Conservation (phyloP, 2,797 vertebrate genomes). For the Thaleichthys pacificus region DNA sequence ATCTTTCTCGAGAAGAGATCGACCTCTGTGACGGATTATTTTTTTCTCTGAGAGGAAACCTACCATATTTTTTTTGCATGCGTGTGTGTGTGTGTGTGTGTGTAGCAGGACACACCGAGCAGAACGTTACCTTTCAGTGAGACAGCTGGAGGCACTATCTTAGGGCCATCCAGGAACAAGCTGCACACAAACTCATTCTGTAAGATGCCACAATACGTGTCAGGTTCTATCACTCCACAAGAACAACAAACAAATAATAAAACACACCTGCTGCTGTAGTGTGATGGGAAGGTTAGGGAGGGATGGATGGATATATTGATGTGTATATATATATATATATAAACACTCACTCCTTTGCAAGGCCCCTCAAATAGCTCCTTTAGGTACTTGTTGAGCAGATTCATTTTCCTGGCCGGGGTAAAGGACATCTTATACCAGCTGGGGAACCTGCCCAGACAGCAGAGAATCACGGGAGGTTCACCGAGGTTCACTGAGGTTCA, state of each 20-base stretch:
- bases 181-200: slow-evolving; percentile 83
- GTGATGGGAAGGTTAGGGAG: not conserved
- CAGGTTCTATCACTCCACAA: not conserved
- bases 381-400: slow-evolving; percentile 80
- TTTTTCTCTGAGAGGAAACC: too few species aligned
- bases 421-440: slow-evolving; percentile 76
- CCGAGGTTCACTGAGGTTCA: too few species aligned
- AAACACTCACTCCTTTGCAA: slow-evolving; percentile 67
- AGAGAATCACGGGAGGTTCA: not conserved
- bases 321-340: too few species aligned
- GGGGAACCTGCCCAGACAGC: slow-evolving; percentile 76
- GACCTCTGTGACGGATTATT: too few species aligned
- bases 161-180: slow-evolving; percentile 81
- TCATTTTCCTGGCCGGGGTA: slow-evolving; percentile 68
- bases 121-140: slow-evolving; percentile 50
- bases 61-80: too few species aligned
- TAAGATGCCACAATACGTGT: slow-evolving; percentile 25
- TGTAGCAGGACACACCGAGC: not conserved
- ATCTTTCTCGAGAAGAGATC: too few species aligned
- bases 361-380: slow-evolving; percentile 80
- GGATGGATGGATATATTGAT: not conserved
- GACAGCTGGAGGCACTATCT: slow-evolving; percentile 31
- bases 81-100: too few species aligned
- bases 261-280: not conserved
- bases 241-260: not conserved